Evolutionary conservation across 2,797 vertebrate genomes (phyloP).

Genomic region (Odontamblyopus rebecca): DNA sequence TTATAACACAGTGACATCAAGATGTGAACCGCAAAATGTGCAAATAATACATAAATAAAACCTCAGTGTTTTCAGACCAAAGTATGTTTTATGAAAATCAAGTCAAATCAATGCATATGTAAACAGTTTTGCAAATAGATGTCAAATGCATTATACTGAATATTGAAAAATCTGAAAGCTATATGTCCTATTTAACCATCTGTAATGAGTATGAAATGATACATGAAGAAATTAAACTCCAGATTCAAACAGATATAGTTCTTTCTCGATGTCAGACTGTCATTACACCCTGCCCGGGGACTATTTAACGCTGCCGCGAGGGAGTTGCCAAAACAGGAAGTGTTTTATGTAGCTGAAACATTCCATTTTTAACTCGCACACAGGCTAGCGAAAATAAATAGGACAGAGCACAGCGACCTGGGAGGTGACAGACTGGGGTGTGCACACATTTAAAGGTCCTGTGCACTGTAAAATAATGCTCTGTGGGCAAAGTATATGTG

Average conservation of each 20-base stretch:
- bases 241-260: constrained; percentile 16
- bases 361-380: constrained; percentile 78
- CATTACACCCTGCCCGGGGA: constrained; percentile 56
- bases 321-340: constrained; percentile 79
- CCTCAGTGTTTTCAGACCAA: background rate
- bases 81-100: background rate
- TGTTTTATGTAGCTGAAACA: constrained; percentile 77
- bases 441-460: constrained; percentile 34
- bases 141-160: background rate
- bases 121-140: background rate
- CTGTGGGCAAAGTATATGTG: background rate
- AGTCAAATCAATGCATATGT: background rate
- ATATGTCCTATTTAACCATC: background rate
- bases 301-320: constrained; percentile 50
- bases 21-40: background rate
- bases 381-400: constrained; percentile 72
- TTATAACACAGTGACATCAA: background rate
- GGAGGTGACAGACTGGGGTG: constrained; percentile 33
- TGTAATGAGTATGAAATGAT: constrained; percentile 5
- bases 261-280: constrained; percentile 34
- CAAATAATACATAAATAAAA: background rate
- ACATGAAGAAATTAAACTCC: constrained; percentile 9
- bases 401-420: constrained; percentile 41
- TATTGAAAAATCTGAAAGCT: background rate
- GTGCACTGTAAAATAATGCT: background rate